Base-by-base conservation (phyloP, 2,888 invertebrate genomes). In the Tolmerus cingulatus region DNA sequence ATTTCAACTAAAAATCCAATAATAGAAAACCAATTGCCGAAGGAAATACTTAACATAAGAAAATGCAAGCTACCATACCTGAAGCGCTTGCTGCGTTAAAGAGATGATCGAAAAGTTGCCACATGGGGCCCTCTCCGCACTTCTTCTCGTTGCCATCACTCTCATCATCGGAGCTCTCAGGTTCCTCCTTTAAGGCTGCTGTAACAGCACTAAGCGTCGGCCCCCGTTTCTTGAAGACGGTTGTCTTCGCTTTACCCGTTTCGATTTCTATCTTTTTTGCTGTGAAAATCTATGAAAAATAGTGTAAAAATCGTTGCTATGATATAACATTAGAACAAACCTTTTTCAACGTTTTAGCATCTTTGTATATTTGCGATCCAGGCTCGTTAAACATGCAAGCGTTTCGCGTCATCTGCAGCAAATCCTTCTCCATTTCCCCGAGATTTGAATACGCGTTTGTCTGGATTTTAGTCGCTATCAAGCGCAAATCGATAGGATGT, bases 331-430 rank as follows among this genome's bases (percentile, higher is more conserved):
- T 23, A 14, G 5, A 40, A 1, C 14, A 23, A 27, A 97, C 95
- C 94, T 97, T 97, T 91, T 97, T 97, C 86, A 99, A 93, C 34
- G 95, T 94, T 91, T 97, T 97, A 0, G 99, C 98, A 93, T 98
- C 98, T 93, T 98, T 98, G 91, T 98, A 99, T 90, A 99, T 98
- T 91, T 96, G 96, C 16, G 98, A 98, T 2, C 98, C 98, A 0
- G 99, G 98, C 91, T 99, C 99, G 92, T 99, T 99, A 91, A 98
- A 99, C 23, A 95, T 94, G 91, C 98, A 98, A 0, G 99, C 99
- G 92, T 99, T 99, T 89, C 96, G 96, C 79, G 97, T 97, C 97
- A 99, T 97, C 86, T 97, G 93, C 89, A 96, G 92, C 57, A 99
- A 93, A 93, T 99, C 99, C 88, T 95, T 95, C 92, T 98, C 98